A percentile compares a stretch with the other conserved stretches of the same genome.
phyloP scores from a whole-genome alignment of 2,888 invertebrate species.

The Caenorhabditis uteleia region DNA sequence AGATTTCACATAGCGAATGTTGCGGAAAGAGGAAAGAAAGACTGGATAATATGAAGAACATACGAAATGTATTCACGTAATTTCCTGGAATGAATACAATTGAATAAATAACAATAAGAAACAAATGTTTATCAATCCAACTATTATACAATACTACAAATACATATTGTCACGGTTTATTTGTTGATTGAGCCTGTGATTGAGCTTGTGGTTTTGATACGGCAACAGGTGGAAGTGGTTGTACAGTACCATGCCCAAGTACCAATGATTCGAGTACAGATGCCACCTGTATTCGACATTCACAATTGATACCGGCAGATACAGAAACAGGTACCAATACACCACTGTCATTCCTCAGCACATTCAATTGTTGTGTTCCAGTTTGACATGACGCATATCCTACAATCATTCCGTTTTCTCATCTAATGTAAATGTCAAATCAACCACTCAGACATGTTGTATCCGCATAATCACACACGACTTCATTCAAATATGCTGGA shows the following conservation, averaged over 20 bases:
- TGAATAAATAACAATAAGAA: too few relatives aligned
- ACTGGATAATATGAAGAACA: too few relatives aligned
- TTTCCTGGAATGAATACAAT: too few relatives aligned
- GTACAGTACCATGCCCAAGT: slow-evolving; percentile 22
- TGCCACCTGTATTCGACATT: slow-evolving; percentile 24
- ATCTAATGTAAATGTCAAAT: too few relatives aligned
- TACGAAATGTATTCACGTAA: too few relatives aligned
- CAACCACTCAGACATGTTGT: slow-evolving; percentile 38
- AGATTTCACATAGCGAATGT: too few relatives aligned
- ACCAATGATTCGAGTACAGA: slow-evolving; percentile 23
- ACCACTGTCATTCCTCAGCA: slow-evolving; percentile 37
- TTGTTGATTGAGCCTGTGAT: too few relatives aligned
- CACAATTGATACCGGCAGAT: slow-evolving; percentile 36
- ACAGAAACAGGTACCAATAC: slow-evolving; percentile 28
- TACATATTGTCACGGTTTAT: too few relatives aligned
- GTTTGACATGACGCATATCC: slow-evolving; percentile 42
- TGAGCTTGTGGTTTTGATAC: slow-evolving; percentile 19
- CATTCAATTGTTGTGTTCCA: slow-evolving; percentile 35
- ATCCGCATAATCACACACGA: slow-evolving; percentile 40
- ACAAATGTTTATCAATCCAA: too few relatives aligned
- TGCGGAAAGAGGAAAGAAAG: too few relatives aligned
- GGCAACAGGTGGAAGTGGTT: slow-evolving; percentile 14
- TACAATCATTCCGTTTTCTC: too few relatives aligned
- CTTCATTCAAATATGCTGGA: slow-evolving; percentile 42
- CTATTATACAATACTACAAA: too few relatives aligned